phyloP scores from a whole-genome alignment of 2,888 invertebrate species.

The Drosophila borborema region DNA sequence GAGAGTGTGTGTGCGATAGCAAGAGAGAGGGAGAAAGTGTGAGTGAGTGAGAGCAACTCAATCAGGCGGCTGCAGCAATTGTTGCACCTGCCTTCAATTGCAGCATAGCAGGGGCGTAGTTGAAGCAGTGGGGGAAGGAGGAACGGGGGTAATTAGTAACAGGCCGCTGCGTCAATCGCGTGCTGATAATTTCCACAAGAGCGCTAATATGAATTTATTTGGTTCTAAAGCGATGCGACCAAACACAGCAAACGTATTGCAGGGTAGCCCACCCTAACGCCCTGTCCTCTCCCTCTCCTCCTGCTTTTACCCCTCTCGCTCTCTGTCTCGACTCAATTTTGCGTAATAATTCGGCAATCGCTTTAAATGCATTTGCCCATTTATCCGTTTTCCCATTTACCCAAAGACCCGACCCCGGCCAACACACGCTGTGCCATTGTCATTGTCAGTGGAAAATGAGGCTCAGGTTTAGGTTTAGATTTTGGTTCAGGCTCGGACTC shows the following conservation, averaged over 20 bases:
- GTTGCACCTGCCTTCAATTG: conserved; percentile 67
- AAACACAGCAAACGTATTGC: neutral
- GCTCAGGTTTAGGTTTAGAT: conserved; percentile 19
- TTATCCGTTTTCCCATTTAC: conserved; percentile 36
- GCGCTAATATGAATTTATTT: conserved; percentile 64
- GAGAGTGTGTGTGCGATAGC: neutral
- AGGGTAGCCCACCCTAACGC: conserved; percentile 21
- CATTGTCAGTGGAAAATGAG: conserved; percentile 28
- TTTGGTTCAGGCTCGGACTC: neutral
- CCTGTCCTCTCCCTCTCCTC: no score
- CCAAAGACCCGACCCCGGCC: conserved; percentile 9
- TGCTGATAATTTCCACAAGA: conserved; percentile 69
- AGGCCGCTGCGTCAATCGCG: conserved; percentile 74
- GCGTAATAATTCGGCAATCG: conserved; percentile 74
- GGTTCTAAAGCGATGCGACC: conserved; percentile 32
- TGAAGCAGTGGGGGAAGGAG: neutral
- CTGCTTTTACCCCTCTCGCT: neutral
- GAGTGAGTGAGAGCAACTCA: conserved; percentile 57
- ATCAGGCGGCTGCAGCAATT: conserved; percentile 65
- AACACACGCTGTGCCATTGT: conserved; percentile 38
- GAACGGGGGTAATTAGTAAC: conserved; percentile 70
- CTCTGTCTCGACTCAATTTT: conserved; percentile 45
- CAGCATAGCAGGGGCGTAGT: conserved; percentile 39
- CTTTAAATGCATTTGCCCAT: conserved; percentile 56
- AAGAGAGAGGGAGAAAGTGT: neutral